Evolutionary conservation across 2,888 invertebrate species (phyloP), one percentile per base, ranked within the genome.

Genomic region (Synanthedon andrenaeformis): DNA sequence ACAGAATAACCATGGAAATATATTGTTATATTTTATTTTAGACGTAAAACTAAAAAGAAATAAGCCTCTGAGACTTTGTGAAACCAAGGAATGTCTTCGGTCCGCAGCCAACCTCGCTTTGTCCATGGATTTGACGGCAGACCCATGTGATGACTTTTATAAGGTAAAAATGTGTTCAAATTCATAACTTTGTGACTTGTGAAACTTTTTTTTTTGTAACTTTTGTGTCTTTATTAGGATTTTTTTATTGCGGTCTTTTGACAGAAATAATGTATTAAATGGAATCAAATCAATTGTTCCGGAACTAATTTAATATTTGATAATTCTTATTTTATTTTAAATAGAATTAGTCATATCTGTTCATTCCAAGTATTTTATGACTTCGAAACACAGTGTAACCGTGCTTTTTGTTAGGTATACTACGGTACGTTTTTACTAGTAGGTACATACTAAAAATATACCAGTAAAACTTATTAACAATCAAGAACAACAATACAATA

Each of bases 71-170:
- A 59, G 64, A 41, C 64, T 90, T 41, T 94, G 94, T 65, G 90
- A 89, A 53, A 90, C 88, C 28, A 90, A 89, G 55, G 91, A 93
- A 70, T 94, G 94, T 64, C 79, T 94, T 42, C 89, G 92, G 35
- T 89, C 91, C 58, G 93, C 95, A 8, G 91, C 93, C 17, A 93
- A 92, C 76, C 85, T 95, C 42, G 90, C 92, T 14, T 88, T 92
- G 50, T 91, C 94, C 11, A 93, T 95, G 91, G 92, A 95, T 72
- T 76, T 76, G 53, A 88, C 87, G 35, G 90, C 89, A 52, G 89
- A 95, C 74, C 95, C 95, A 52, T 95, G 95, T 67, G 91, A 93
- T 49, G 91, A 95, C 79, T 95, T 95, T 80, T 94, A 95, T 76
- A 83, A 91, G 89, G 95, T 90, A 64, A 54, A n/a, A 8, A 28